Evolutionary conservation across 2,888 invertebrate genomes (phyloP), one percentile per base, ranked within the genome.

Genomic region (Elysia crispata): DNA sequence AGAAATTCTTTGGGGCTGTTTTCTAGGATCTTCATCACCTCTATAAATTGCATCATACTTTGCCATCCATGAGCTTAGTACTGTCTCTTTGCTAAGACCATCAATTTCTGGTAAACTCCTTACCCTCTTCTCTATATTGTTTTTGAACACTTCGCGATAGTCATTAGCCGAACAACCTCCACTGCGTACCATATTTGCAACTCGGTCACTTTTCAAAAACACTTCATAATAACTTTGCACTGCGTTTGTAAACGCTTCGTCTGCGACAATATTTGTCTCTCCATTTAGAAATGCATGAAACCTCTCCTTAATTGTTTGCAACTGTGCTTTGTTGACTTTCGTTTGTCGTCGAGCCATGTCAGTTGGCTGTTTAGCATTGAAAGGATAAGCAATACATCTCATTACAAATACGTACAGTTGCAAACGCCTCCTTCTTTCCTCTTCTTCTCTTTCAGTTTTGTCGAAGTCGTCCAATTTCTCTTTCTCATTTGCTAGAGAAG

Each of bases 321-420:
- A 93, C 93, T 99, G 98, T 92, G 97, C 97, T 91, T 97, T 97
- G 79, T 96, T 97, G 77, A 99, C 96, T 94, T 99, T 99, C 79
- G 96, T 96, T 92, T 98, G 98, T 83, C 99, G 94, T 76, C 96
- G 94, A 1, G 97, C 97, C 98, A 99, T 97, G 92, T 99, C 99
- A 11, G 98, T 98, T 0, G 98, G 98, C 92, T 99, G 99, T 93
- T 99, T 99, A 18, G 98, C 98, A 93, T 99, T 99, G 94, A 99
- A 99, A 11, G 99, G 99, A 93, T 99, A 99, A 11, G 99, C 97
- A 90, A 98, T 95, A 93, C 98, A 98, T 91, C 99, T 94, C 85
- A 98, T 97, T 85, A 99, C 97, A 92, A 99, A 99, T 85, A 99
- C 99, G 93, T 99, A 99, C 62, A 99, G 93, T 92, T 99, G 99